Percentiles rank a stretch among this genome's conserved stretches.
Evolutionary conservation across 2,888 invertebrate genomes (phyloP).

Genomic region (Taenaris catops): DNA sequence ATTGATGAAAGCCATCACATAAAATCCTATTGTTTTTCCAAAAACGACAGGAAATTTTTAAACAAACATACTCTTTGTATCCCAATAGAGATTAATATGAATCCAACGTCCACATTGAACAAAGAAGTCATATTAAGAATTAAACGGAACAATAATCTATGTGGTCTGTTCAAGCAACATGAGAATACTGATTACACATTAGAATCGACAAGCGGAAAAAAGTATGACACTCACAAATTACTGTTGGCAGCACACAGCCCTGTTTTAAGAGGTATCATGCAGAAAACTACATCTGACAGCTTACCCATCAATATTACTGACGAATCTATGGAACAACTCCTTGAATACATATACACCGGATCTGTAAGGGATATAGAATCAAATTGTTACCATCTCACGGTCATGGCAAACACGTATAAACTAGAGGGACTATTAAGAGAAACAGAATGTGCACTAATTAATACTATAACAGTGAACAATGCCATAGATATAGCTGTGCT

Average conservation of each 20-base stretch:
- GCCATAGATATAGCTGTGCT: constrained; percentile 50
- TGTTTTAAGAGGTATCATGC: constrained; percentile 40
- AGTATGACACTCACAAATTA: constrained; percentile 49
- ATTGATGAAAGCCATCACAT: constrained; percentile 43
- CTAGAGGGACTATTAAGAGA: constrained; percentile 40
- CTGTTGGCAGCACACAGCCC: constrained; percentile 53
- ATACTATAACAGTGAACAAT: constrained; percentile 47
- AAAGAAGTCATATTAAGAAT: constrained; percentile 39
- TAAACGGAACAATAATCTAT: constrained; percentile 46
- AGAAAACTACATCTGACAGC: constrained; percentile 28
- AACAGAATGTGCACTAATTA: constrained; percentile 37
- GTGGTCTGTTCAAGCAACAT: constrained; percentile 34
- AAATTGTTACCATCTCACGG: constrained; percentile 42
- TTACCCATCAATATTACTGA: constrained; percentile 43
- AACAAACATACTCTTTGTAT: constrained; percentile 38
- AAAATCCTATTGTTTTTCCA: constrained; percentile 44
- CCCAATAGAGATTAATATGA: constrained; percentile 40
- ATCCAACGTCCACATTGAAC: constrained; percentile 37
- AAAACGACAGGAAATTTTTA: constrained; percentile 28
- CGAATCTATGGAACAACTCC: constrained; percentile 45
- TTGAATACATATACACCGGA: constrained; percentile 57
- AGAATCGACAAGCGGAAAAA: constrained; percentile 37
- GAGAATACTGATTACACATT: constrained; percentile 48
- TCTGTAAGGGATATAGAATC: constrained; percentile 43
- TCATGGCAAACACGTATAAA: constrained; percentile 45